Conservation (phyloP, 2,888 invertebrate genomes). For the Nymphalis polychloros region DNA sequence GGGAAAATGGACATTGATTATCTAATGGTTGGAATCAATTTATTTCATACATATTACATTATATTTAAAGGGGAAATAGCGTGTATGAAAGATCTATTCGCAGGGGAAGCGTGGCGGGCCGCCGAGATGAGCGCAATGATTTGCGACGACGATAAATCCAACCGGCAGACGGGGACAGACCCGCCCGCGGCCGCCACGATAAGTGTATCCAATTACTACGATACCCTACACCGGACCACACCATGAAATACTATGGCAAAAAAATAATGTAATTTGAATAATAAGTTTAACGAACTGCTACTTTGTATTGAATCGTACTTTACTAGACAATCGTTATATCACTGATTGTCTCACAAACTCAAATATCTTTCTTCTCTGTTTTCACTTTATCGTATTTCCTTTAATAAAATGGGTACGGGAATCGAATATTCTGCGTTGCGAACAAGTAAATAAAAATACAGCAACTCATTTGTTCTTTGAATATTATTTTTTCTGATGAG, state of each 20-base stretch:
- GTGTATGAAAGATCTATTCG: constrained; percentile 13
- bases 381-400: neutral
- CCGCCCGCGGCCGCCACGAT: constrained; percentile 69
- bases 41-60: constrained; percentile 20
- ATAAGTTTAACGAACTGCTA: constrained; percentile 31
- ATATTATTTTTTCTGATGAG: too few relatives aligned
- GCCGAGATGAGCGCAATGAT: constrained; percentile 66
- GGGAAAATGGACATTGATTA: neutral
- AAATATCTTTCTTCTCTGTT: neutral
- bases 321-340: constrained; percentile 2
- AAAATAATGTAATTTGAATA: constrained; percentile 23
- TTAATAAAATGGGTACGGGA: neutral
- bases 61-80: constrained; percentile 16
- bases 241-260: constrained; percentile 46
- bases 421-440: too few relatives aligned
- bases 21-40: constrained; percentile 6
- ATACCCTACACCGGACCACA: constrained; percentile 56
- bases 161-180: constrained; percentile 57
- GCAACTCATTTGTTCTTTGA: too few relatives aligned
- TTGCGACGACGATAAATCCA: constrained; percentile 70
- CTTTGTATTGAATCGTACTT: constrained; percentile 34
- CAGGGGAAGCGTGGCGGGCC: constrained; percentile 36
- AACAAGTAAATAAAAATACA: too few relatives aligned
- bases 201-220: constrained; percentile 77
- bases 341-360: too few relatives aligned